Evolutionary conservation across 2,888 invertebrate species (phyloP), one percentile per base, ranked within the genome.

Genomic region (Itoplectis maculator): DNA sequence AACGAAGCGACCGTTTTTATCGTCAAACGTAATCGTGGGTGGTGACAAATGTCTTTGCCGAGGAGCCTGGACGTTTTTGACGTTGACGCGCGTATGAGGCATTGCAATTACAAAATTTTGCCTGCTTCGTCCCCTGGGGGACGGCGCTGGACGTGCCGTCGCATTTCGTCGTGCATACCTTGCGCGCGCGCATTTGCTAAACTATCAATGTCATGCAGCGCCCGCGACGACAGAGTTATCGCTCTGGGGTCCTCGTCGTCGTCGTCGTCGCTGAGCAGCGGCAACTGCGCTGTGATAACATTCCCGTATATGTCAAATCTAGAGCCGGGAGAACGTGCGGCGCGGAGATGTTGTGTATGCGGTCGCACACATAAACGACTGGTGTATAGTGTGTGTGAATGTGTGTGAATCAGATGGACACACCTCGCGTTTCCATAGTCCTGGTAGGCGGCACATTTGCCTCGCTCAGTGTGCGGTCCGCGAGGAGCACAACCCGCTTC

Each of bases 251-350:
- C 3, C 29, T 29, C 29, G 3, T 29, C 29, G 29, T 29, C 29
- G 29, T 29, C 29, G 29, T 29, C 29, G 29, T 29, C 29, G 29
- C 56, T 63, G 49, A 37, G n/a, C 63, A 35, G 15, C 47, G 13
- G 35, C 40, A 15, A 63, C 54, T 63, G 18, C 23, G 37, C 69
- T 15, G 54, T 56, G 75, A 69, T 75, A 70, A 80, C 63, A 75
- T 63, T 74, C 59, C 61, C 74, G 9, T 63, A 49, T 54, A 49
- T 23, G 70, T 59, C 70, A 66, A 70, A 72, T n/a, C 49, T 76
- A 59, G 59, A 29, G 29, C 29, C 29, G 29, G 29, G 29, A 29
- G 29, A 2, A 5, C 29, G 70, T 49, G 63, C 23, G 54, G 56
- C 70, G 42, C 11, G 29, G 23, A 40, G 74, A 20, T 37, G n/a